These are phyloP conservation scores for Hycleus cichorii DNA, from an alignment of 1,140 invertebrate genomes.

Conservation along the genomic window DNA sequence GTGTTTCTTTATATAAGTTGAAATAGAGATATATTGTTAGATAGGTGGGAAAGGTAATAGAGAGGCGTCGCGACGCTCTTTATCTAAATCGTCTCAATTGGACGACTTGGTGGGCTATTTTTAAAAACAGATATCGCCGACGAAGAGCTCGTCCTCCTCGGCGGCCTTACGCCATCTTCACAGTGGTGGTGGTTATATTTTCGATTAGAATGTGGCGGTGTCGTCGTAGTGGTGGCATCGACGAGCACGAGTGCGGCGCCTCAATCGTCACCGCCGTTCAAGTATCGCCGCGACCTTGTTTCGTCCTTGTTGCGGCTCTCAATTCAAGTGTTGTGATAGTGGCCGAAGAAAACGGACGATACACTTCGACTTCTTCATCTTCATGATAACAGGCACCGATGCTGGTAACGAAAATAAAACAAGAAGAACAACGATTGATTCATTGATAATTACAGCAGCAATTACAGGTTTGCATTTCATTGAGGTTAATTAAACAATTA, in stretches of 20 bases:
- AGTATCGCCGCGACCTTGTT: constrained; percentile 26
- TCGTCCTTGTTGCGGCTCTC: constrained; percentile 20
- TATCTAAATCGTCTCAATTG: too few species aligned
- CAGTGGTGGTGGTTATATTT: background rate
- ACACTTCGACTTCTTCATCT: background rate
- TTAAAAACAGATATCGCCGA: background rate
- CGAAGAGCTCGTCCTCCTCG: background rate
- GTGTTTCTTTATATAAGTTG: too few species aligned
- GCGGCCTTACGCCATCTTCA: background rate
- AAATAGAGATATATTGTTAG: too few species aligned
- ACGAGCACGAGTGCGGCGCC: constrained; percentile 2
- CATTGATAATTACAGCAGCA: background rate
- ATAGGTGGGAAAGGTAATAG: too few species aligned
- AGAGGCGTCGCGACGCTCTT: too few species aligned
- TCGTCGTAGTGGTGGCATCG: background rate
- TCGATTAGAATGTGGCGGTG: constrained; percentile 6
- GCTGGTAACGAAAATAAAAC: background rate
- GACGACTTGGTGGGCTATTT: background rate
- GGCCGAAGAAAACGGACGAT: constrained; percentile 17
- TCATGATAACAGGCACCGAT: background rate
- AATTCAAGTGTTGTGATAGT: constrained; percentile 25
- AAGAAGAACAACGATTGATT: background rate
- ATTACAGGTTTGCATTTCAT: too few species aligned
- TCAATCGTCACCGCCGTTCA: constrained; percentile 6
- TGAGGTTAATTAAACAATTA: too few species aligned